Conservation (phyloP, 2,888 invertebrate genomes). For the Spodoptera exigua region DNA sequence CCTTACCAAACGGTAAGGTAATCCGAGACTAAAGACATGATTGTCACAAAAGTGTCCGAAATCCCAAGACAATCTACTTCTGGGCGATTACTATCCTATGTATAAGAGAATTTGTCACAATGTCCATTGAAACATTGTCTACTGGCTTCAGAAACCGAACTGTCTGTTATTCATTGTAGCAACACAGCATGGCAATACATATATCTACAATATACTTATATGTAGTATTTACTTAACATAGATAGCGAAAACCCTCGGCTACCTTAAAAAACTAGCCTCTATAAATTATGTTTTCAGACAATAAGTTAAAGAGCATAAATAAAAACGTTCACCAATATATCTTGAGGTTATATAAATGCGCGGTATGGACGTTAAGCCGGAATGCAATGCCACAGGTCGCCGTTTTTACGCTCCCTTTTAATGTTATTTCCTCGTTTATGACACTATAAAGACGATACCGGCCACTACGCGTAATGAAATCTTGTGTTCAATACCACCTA, state of each 20-base stretch:
- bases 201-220: too few species aligned
- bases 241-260: background rate
- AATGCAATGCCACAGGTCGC: conserved; percentile 88
- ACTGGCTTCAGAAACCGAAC: too few species aligned
- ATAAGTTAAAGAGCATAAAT: conserved; percentile 46
- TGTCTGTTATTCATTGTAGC: too few species aligned
- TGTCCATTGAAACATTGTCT: too few species aligned
- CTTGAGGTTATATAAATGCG: conserved; percentile 68
- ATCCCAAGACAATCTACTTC: too few species aligned
- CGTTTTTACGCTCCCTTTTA: conserved; percentile 85
- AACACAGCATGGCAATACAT: too few species aligned
- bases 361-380: conserved; percentile 71
- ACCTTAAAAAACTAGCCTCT: conserved; percentile 1
- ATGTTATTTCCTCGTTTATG: conserved; percentile 88
- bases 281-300: conserved; percentile 4
- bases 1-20: too few species aligned
- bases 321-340: conserved; percentile 62
- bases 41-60: too few species aligned
- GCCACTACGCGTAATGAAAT: conserved; percentile 89
- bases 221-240: background rate
- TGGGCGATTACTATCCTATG: too few species aligned
- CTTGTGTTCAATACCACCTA: conserved; percentile 83
- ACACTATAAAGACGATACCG: conserved; percentile 87
- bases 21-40: too few species aligned
- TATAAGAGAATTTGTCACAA: too few species aligned